Conservation (phyloP, 2,888 invertebrate species). For the Volucella inanis region DNA sequence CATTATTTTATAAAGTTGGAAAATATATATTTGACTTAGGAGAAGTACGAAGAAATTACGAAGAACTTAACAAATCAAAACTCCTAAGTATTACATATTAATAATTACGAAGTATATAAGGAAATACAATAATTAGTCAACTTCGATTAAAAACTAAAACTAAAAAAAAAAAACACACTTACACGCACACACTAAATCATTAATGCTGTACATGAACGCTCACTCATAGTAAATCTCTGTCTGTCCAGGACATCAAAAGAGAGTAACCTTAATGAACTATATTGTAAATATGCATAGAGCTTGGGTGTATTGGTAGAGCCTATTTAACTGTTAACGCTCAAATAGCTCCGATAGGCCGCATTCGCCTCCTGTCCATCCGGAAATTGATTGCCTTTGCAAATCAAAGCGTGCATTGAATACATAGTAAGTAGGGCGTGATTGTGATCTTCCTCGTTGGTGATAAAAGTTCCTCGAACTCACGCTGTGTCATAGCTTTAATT, state of each 20-base stretch:
- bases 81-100: too few species aligned
- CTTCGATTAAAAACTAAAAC: too few species aligned
- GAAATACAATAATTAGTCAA: too few species aligned
- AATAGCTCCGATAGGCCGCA: constrained; percentile 58
- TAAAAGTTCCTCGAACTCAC: constrained; percentile 91
- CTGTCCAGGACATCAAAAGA: constrained; percentile 54
- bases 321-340: constrained; percentile 50
- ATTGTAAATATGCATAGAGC: constrained; percentile 29
- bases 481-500: constrained; percentile 89
- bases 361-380: not conserved
- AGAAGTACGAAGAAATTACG: too few species aligned
- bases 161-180: constrained; percentile 3
- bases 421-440: constrained; percentile 92
- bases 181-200: not conserved
- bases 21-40: too few species aligned
- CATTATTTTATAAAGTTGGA: too few species aligned
- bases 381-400: constrained; percentile 77
- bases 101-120: too few species aligned
- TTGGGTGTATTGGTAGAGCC: constrained; percentile 60
- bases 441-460: constrained; percentile 89
- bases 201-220: constrained; percentile 1
- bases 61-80: too few species aligned
- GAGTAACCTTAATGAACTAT: constrained; percentile 51
- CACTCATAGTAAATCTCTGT: constrained; percentile 31
- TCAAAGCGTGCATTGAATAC: constrained; percentile 91